Evolutionary conservation across 2,113 vertebrate species (phyloP).

Genomic region (Anoplopoma fimbria): DNA sequence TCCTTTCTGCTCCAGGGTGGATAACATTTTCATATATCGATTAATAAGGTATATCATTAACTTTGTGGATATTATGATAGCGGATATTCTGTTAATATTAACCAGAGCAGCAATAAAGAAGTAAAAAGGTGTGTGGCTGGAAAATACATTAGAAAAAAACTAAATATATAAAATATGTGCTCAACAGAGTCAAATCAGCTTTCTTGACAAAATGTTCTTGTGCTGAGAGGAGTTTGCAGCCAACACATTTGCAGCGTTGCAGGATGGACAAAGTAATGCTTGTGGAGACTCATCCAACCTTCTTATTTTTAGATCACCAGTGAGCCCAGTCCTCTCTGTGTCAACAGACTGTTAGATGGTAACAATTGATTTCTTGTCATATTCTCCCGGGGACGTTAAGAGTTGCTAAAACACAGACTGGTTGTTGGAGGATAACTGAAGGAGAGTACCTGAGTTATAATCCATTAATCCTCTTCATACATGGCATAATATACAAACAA

Average conservation of each 20-base stretch:
- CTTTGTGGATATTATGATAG: slow-evolving; percentile 1
- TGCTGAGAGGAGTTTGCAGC: slow-evolving; percentile 25
- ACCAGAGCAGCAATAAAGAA: neutral
- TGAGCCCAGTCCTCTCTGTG: slow-evolving; percentile 28
- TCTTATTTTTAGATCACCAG: slow-evolving; percentile 44
- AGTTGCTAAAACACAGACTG: slow-evolving; percentile 22
- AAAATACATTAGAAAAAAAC: neutral
- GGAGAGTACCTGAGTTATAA: neutral
- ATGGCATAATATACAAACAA: neutral
- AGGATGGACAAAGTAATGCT: slow-evolving; percentile 34
- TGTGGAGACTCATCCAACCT: slow-evolving; percentile 33
- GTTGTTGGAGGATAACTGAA: slow-evolving; percentile 5
- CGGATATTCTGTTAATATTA: neutral
- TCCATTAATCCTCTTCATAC: neutral
- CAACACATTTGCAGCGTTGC: slow-evolving; percentile 35
- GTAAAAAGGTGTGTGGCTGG: too few species aligned
- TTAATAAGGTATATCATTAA: slow-evolving; percentile 31
- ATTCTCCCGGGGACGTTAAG: neutral
- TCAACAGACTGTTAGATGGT: neutral
- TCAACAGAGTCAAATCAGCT: slow-evolving; percentile 10
- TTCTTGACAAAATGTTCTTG: slow-evolving; percentile 33
- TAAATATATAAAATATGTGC: neutral
- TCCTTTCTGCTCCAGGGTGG: neutral
- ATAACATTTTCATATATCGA: slow-evolving; percentile 38
- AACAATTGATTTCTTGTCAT: slow-evolving; percentile 27